Conservation (phyloP, 2,113 vertebrate species). For the Bolborhynchus lineola region DNA sequence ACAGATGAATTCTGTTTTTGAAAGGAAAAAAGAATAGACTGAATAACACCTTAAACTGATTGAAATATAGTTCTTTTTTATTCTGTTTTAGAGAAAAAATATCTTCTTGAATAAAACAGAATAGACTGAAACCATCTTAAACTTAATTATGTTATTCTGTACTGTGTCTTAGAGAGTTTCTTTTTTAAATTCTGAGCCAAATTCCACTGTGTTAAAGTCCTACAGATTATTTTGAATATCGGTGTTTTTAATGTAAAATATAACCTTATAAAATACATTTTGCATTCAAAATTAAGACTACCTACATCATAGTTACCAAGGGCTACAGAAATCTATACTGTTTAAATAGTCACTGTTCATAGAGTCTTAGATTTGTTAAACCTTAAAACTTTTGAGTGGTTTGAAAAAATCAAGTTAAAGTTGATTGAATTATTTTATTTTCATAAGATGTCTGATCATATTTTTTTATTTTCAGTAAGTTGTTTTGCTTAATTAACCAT, state of each 20-base stretch:
- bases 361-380: neutral
- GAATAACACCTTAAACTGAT: conserved; percentile 43
- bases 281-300: neutral
- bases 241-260: neutral
- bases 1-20: conserved; percentile 13
- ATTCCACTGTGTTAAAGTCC: neutral
- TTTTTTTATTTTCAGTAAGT: neutral
- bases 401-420: neutral
- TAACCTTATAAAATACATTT: neutral
- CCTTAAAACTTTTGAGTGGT: neutral
- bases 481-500: neutral
- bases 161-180: neutral
- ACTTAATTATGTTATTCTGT: conserved; percentile 27
- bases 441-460: neutral
- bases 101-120: neutral
- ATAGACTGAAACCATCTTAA: conserved; percentile 38
- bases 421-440: neutral
- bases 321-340: neutral
- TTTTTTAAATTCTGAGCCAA: neutral
- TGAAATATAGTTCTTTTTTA: conserved; percentile 7
- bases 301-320: neutral
- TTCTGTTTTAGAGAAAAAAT: neutral
- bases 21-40: neutral
- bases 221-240: neutral
- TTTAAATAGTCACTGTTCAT: neutral